These are phyloP conservation scores for Arge pagana DNA, from an alignment of 2,888 invertebrate genomes.

Conservation along the genomic window DNA sequence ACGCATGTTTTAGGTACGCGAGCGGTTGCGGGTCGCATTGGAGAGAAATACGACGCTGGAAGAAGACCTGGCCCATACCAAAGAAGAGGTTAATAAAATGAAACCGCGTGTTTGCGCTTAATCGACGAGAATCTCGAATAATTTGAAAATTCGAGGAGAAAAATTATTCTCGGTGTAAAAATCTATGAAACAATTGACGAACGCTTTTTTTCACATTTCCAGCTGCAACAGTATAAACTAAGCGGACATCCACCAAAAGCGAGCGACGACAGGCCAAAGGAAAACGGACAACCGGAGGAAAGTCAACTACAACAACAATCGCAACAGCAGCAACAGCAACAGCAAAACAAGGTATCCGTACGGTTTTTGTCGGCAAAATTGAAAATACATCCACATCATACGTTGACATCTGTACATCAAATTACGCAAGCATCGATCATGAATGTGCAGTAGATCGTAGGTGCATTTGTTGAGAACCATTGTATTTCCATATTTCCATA, in stretches of 20 bases:
- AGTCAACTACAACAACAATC: constrained; percentile 62
- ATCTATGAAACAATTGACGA: background rate
- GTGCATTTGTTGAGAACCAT: constrained; percentile 5
- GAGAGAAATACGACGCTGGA: constrained; percentile 95
- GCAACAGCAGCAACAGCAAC: no score
- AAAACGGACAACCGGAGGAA: constrained; percentile 77
- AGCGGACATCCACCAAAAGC: constrained; percentile 67
- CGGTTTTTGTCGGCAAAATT: constrained; percentile 30
- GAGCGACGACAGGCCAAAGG: constrained; percentile 72
- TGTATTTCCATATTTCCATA: constrained; percentile 4
- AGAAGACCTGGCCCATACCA: constrained; percentile 93
- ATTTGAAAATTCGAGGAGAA: background rate
- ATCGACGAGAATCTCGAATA: background rate
- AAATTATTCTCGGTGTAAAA: background rate
- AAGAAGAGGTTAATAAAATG: constrained; percentile 85
- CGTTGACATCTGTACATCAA: constrained; percentile 24
- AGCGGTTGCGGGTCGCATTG: constrained; percentile 92
- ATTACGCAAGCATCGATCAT: constrained; percentile 4
- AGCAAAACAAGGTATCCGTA: constrained; percentile 61
- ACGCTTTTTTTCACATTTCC: constrained; percentile 25
- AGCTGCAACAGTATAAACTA: constrained; percentile 84
- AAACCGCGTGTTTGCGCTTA: background rate
- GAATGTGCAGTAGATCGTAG: constrained; percentile 16
- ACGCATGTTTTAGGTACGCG: constrained; percentile 91
- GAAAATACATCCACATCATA: no score